Percentiles rank a stretch among this genome's conserved stretches.
These are phyloP conservation scores for Labia minor DNA, from an alignment of 2,888 invertebrate species.

Conservation along the genomic window DNA sequence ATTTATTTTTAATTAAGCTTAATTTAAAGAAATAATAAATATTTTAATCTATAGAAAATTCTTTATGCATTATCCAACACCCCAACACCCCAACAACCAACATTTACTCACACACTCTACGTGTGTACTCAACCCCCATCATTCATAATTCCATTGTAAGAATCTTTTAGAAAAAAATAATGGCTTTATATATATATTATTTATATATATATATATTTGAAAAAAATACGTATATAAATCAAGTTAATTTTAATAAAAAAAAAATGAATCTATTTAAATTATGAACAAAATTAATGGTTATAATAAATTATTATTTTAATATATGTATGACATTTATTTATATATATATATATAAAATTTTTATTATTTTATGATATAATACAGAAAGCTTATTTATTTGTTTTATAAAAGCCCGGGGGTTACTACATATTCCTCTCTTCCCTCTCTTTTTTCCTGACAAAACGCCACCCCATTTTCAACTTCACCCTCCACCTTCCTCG, in stretches of 20 bases:
- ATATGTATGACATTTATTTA: slow-evolving; percentile 13
- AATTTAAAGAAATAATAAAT: background rate
- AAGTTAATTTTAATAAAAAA: slow-evolving; percentile 13
- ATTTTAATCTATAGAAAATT: background rate
- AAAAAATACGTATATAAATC: slow-evolving; percentile 13
- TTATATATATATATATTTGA: no score
- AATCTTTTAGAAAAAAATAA: background rate
- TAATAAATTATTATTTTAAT: slow-evolving; percentile 13
- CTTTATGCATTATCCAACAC: background rate
- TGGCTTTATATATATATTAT: background rate
- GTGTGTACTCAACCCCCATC: background rate
- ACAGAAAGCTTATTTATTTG: slow-evolving; percentile 7
- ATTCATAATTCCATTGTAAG: background rate
- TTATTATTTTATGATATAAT: slow-evolving; percentile 13
- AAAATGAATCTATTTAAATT: slow-evolving; percentile 13
- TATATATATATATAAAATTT: slow-evolving; percentile 1
- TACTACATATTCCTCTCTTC: background rate
- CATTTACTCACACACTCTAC: no score
- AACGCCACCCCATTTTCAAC: no score
- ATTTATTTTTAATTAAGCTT: background rate
- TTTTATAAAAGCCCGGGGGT: background rate
- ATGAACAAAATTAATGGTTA: slow-evolving; percentile 13
- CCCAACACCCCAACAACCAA: no score
- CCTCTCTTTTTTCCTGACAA: no score
- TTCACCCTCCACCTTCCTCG: no score